Percentiles rank a stretch among this genome's conserved stretches.
These are phyloP conservation scores for Leucozona laternaria DNA, from an alignment of 2,888 invertebrate genomes.

Conservation along the genomic window DNA sequence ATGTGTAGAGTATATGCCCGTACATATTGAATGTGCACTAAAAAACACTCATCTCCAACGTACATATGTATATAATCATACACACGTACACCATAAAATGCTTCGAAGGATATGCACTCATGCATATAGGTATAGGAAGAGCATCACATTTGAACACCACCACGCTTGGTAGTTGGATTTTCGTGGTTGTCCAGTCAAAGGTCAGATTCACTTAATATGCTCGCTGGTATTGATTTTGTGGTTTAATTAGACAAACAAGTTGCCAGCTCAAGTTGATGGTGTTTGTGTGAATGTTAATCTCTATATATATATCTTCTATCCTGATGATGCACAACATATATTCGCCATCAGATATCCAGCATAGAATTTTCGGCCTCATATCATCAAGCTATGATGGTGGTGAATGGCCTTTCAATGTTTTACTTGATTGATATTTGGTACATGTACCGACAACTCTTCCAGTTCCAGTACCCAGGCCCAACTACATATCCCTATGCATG, in stretches of 20 bases:
- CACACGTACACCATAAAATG: not conserved
- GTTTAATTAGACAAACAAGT: constrained; percentile 74
- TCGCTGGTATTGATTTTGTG: constrained; percentile 69
- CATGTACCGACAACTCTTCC: constrained; percentile 8
- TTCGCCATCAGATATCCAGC: constrained; percentile 14
- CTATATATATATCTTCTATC: not conserved
- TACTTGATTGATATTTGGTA: constrained; percentile 37
- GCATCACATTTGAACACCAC: constrained; percentile 47
- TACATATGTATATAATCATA: not conserved
- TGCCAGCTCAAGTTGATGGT: constrained; percentile 25
- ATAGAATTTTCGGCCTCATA: constrained; percentile 13
- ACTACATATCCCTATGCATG: not conserved
- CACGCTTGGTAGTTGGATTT: constrained; percentile 60
- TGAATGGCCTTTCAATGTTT: constrained; percentile 48
- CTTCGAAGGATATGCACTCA: constrained; percentile 47
- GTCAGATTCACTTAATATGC: constrained; percentile 70
- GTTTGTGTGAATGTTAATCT: constrained; percentile 24
- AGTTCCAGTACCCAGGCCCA: too few relatives aligned
- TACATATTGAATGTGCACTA: not conserved
- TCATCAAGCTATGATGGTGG: not conserved
- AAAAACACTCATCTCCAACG: constrained; percentile 21
- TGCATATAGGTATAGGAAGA: constrained; percentile 58
- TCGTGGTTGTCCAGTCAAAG: constrained; percentile 68
- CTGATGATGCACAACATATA: too few relatives aligned
- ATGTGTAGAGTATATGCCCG: not conserved